Evolutionary conservation across 2,797 vertebrate genomes (phyloP), one percentile per base, ranked within the genome.

Genomic region (Trematomus bernacchii): DNA sequence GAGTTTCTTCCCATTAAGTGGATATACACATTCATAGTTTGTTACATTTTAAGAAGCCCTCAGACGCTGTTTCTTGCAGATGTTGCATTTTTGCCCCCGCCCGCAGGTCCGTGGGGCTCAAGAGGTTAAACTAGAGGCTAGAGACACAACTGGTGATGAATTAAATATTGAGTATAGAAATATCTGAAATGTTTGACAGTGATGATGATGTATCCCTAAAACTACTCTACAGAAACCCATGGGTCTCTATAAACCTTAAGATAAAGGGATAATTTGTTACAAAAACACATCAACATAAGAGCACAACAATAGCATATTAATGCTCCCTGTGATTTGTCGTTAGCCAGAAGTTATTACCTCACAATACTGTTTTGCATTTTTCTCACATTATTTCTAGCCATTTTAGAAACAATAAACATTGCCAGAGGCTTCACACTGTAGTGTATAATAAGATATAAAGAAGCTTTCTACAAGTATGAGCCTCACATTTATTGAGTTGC

Each of bases 321-420:
- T 82, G 63, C 12, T 19, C 37, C 6, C 51, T 58, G 43, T 65
- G 66, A 86, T 85, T 81, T 82, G 57, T 71, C 71, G 55, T 80
- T 68, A 82, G 60, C 68, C 51, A 65, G 70, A 50, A 78, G 70
- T 77, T 59, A 75, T 79, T 78, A 72, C 54, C 69, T 83, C 59
- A 53, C 14, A 23, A 52, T 40, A 54, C 60, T 76, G 48, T 79
- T 89, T 83, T 82, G 62, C 72, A 85, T 81, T 46, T 73, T 77
- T 73, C 62, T 51, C 51, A 42, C 50, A 71, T 77, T 77, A 83
- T 79, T 70, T 72, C 33, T 13, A 72, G 58, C 57, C 46, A 75
- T 84, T 85, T 86, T 76, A 4, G 13, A 57, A 51, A 72, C 48
- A 75, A 63, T 75, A 58, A 78, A 77, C 57, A 72, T 74, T 66